Percentiles rank a stretch among this genome's conserved stretches.
Conservation (phyloP, 1,140 invertebrate species). For the Drosophila jambulina region DNA sequence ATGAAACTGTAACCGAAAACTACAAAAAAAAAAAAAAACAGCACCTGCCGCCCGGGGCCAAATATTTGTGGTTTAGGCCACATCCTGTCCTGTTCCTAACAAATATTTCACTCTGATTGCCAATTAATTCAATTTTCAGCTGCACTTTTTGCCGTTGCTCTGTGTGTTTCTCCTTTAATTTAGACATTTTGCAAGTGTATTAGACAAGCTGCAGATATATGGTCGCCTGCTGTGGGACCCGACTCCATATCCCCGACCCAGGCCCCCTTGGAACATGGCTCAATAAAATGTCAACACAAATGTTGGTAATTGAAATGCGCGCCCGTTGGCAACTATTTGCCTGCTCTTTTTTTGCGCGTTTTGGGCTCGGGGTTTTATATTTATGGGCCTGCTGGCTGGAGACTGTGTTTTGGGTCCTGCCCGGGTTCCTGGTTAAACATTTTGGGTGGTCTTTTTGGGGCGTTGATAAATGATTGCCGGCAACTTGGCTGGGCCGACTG, state of each 20-base stretch:
- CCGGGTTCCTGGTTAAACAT: conserved; percentile 33
- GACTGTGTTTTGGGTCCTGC: conserved; percentile 41
- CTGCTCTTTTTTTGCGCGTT: conserved; percentile 13
- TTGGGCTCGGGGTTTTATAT: conserved; percentile 33
- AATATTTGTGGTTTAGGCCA: conserved; percentile 42
- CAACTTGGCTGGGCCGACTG: conserved; percentile 20
- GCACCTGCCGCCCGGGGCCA: conserved; percentile 51
- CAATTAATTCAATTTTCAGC: conserved; percentile 73
- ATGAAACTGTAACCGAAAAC: conserved; percentile 46
- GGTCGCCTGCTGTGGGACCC: conserved; percentile 64
- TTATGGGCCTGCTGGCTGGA: conserved; percentile 46
- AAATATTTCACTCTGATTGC: conserved; percentile 64
- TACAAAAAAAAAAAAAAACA: no score
- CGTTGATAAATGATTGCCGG: conserved; percentile 64
- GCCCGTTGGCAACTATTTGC: conserved; percentile 43
- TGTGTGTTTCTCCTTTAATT: conserved; percentile 62
- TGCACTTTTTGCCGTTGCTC: conserved; percentile 26
- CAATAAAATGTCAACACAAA: conserved; percentile 81
- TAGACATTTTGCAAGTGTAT: conserved; percentile 70
- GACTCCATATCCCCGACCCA: neutral
- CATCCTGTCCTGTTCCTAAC: conserved; percentile 33
- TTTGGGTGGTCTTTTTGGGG: conserved; percentile 71
- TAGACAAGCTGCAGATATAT: conserved; percentile 51
- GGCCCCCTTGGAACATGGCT: conserved; percentile 49
- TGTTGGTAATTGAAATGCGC: conserved; percentile 73